Evolutionary conservation across 2,797 vertebrate species (phyloP).

Genomic region (Lepilemur septentrionalis): DNA sequence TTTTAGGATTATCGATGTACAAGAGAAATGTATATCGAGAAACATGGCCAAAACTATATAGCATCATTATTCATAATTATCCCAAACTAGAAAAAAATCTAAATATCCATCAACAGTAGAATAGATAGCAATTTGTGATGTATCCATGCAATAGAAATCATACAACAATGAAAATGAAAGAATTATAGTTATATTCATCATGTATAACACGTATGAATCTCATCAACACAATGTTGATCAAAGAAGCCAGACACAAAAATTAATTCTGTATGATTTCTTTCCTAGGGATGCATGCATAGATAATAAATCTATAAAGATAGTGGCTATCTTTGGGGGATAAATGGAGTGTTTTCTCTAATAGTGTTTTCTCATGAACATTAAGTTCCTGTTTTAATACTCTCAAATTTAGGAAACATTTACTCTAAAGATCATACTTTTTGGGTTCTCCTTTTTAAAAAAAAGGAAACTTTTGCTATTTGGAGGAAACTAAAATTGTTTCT

Average conservation of each 20-base stretch:
- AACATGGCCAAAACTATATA: not conserved
- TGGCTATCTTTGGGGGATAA: not conserved
- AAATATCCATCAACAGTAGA: not conserved
- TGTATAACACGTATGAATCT: too few species aligned
- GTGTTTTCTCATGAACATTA: not conserved
- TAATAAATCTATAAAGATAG: not conserved
- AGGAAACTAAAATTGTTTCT: not conserved
- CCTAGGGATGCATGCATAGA: not conserved
- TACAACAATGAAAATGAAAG: not conserved
- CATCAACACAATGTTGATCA: not conserved
- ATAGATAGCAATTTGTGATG: not conserved
- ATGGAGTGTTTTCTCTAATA: not conserved
- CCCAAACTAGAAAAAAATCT: not conserved
- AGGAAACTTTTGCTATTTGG: not conserved
- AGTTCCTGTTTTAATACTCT: not conserved
- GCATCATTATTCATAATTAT: not conserved
- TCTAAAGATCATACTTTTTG: not conserved
- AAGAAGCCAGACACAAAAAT: not conserved
- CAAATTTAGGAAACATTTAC: conserved; percentile 5
- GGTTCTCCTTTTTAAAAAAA: not conserved
- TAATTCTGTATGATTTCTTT: not conserved
- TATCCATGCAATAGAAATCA: not conserved
- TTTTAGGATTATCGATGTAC: not conserved
- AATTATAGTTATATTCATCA: not conserved
- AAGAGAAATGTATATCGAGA: not conserved